phyloP scores from a whole-genome alignment of 2,113 vertebrate genomes.

The Trematomus loennbergii region DNA sequence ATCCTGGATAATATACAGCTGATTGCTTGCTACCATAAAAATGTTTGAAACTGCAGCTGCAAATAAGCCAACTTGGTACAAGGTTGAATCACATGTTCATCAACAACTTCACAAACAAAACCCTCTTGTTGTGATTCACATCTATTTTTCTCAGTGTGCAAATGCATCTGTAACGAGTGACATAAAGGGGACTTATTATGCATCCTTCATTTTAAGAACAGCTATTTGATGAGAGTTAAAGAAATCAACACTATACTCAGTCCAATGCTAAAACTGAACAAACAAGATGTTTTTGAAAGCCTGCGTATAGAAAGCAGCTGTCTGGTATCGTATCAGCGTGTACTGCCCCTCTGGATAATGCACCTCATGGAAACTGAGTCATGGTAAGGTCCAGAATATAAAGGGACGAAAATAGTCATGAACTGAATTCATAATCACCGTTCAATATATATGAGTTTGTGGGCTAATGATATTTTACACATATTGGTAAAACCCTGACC shows the following conservation, averaged over 20 bases:
- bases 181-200: slow-evolving; percentile 3
- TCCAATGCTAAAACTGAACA: slow-evolving; percentile 41
- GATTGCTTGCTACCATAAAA: slow-evolving; percentile 31
- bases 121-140: slow-evolving; percentile 4
- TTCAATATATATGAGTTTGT: slow-evolving; percentile 22
- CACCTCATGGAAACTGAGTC: slow-evolving; percentile 41
- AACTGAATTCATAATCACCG: slow-evolving; percentile 60
- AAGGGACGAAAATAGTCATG: slow-evolving; percentile 39
- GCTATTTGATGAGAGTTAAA: slow-evolving; percentile 25
- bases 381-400: slow-evolving; percentile 47
- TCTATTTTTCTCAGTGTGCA: not conserved
- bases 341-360: slow-evolving; percentile 36
- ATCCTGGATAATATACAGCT: slow-evolving; percentile 19
- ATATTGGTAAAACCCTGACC: slow-evolving; percentile 30
- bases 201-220: slow-evolving; percentile 4
- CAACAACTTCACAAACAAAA: slow-evolving; percentile 5
- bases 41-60: not conserved
- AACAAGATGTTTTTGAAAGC: slow-evolving; percentile 38
- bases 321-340: slow-evolving; percentile 33
- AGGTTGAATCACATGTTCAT: not conserved
- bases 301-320: slow-evolving; percentile 29
- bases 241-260: slow-evolving; percentile 10
- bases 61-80: not conserved
- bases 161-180: not conserved
- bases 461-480: slow-evolving; percentile 34